Conservation (phyloP, 1,140 invertebrate genomes). For the Drosophila santomea region DNA sequence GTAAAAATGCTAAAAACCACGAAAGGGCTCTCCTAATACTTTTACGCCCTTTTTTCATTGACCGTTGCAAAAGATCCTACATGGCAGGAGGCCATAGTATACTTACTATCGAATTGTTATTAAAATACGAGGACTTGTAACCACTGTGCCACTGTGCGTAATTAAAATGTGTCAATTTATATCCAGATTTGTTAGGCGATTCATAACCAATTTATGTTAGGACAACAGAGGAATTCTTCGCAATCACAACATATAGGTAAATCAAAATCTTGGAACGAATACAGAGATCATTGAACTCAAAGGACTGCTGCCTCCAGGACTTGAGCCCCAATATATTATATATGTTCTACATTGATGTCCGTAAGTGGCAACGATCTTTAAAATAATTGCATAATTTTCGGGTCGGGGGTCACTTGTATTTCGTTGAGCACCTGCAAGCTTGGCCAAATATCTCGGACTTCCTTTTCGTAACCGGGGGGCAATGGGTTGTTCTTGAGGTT, state of each 20-base stretch:
- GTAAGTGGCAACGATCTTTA: background rate
- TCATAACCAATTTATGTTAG: too few relatives aligned
- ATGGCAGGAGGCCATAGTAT: too few relatives aligned
- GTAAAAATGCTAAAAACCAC: constrained; percentile 9
- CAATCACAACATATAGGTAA: background rate
- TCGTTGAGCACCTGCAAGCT: constrained; percentile 21
- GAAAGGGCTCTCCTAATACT: background rate
- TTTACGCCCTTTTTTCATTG: background rate
- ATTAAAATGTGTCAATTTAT: too few relatives aligned
- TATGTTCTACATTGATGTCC: too few relatives aligned
- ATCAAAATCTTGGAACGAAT: background rate
- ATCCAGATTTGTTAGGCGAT: too few relatives aligned
- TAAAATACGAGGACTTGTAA: too few relatives aligned
- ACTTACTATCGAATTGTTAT: too few relatives aligned
- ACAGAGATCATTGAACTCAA: background rate
- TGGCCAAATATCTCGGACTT: constrained; percentile 23
- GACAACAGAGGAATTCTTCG: background rate
- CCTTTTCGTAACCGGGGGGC: constrained; percentile 28
- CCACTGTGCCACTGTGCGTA: too few relatives aligned
- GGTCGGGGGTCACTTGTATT: background rate
- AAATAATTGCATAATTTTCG: background rate
- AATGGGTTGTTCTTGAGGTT: constrained; percentile 31
- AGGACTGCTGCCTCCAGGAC: background rate
- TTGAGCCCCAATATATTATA: too few relatives aligned
- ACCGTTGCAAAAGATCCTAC: background rate